A percentile compares a stretch with the other conserved stretches of the same genome.
Evolutionary conservation across 2,113 vertebrate genomes (phyloP).

Genomic region (Pteruthius melanotis): DNA sequence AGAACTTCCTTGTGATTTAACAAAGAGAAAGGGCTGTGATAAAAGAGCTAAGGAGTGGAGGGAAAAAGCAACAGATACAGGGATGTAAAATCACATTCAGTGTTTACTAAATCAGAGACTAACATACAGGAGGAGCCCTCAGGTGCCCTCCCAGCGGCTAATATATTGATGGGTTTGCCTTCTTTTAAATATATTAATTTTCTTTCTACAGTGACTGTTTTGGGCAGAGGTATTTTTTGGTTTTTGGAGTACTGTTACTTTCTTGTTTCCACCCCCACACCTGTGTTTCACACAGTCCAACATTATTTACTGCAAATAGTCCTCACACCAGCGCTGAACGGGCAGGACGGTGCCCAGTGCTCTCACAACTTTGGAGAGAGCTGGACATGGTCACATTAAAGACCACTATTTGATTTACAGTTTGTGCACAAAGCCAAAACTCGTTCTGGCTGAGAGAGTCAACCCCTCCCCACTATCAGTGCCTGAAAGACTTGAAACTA

Average conservation of each 20-base stretch:
- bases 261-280: fast-evolving
- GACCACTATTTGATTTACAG: not conserved
- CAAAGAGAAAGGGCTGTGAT: not conserved
- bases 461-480: not conserved
- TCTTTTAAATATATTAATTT: not conserved
- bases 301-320: not conserved
- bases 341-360: fast-evolving
- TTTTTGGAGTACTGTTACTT: not conserved
- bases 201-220: not conserved
- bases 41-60: not conserved
- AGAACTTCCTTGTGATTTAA: not conserved
- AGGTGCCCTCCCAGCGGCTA: fast-evolving
- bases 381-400: not conserved
- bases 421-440: not conserved
- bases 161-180: not conserved
- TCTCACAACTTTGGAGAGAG: not conserved
- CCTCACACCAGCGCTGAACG: fast-evolving
- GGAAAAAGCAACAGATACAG: not conserved
- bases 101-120: not conserved
- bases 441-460: not conserved
- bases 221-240: not conserved
- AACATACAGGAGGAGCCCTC: fast-evolving
- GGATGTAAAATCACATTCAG: not conserved
- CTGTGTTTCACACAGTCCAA: not conserved
- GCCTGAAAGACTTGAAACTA: not conserved